Evolutionary conservation across 2,888 invertebrate species (phyloP), one percentile per base, ranked within the genome.

Genomic region (Phalera bucephala): DNA sequence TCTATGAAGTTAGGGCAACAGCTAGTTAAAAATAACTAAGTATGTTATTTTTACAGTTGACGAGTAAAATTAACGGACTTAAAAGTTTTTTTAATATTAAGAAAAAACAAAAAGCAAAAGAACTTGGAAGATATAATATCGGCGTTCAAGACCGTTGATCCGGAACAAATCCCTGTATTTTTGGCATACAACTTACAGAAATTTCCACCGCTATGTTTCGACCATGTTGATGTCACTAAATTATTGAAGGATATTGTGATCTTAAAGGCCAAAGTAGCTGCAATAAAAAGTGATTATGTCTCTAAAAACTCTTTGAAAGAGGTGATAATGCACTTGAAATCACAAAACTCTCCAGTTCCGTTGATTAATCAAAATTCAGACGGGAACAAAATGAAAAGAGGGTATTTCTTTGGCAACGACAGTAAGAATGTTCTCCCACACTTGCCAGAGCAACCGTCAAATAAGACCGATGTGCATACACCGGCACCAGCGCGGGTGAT

Each of bases 61-160:
- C n/a, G n/a, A n/a, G n/a, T n/a, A n/a, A n/a, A n/a, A n/a, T n/a
- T n/a, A n/a, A n/a, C n/a, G n/a, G n/a, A n/a, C n/a, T n/a, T n/a
- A n/a, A n/a, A n/a, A n/a, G n/a, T n/a, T n/a, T n/a, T n/a, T n/a
- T n/a, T n/a, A n/a, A n/a, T n/a, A n/a, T n/a, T n/a, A n/a, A n/a
- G 9, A 5, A 25, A 33, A 8, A 30, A 23, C 1, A 35, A 35
- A 23, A 15, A 8, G n/a, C 8, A 28, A 1, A 21, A 32, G 12
- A 33, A 40, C n/a, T 9, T 36, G 4, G 33, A 31, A 7, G 39
- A 39, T 12, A 31, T 39, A 7, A 39, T 39, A n/a, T 22, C 10
- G 6, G 12, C 21, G 6, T n/a, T 33, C 7, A 31, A 38, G 25
- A 9, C 23, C 1, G 10, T 19, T 1, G 31, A 37, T 21, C 38